phyloP scores from a whole-genome alignment of 2,797 vertebrate genomes.

The Luscinia luscinia region DNA sequence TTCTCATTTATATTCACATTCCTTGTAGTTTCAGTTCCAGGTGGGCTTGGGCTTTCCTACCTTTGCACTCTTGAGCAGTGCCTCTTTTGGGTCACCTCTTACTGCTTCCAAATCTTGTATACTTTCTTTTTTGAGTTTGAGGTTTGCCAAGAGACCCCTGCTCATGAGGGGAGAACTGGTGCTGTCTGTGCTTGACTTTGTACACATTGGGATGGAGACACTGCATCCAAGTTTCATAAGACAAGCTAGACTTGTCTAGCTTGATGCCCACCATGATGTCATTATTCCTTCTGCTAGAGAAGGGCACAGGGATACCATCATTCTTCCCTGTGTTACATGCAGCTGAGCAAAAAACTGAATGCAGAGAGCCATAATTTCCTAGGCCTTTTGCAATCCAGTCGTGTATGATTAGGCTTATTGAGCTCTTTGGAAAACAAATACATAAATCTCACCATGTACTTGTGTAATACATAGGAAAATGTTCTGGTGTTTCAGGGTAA shows the following conservation, averaged over 20 bases:
- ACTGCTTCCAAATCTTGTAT: background rate
- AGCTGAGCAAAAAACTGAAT: background rate
- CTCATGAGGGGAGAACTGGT: background rate
- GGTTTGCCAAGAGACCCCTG: background rate
- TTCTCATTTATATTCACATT: background rate
- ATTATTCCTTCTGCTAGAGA: background rate
- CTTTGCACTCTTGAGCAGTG: background rate
- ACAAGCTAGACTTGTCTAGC: background rate
- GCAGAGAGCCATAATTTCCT: background rate
- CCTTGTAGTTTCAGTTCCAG: background rate
- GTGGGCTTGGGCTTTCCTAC: background rate
- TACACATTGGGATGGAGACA: background rate
- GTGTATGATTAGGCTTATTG: background rate
- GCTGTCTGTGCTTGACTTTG: background rate
- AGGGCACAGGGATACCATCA: background rate
- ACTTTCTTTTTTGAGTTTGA: background rate
- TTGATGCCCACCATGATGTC: background rate
- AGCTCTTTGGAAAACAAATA: constrained; percentile 16
- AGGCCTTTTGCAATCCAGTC: background rate
- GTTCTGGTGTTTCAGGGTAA: background rate
- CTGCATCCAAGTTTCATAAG: background rate
- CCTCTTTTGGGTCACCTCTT: background rate
- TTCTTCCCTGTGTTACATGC: background rate
- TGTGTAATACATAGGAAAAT: background rate
- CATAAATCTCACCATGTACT: background rate